phyloP scores from a whole-genome alignment of 2,113 vertebrate genomes.

The Tor tambroides region DNA sequence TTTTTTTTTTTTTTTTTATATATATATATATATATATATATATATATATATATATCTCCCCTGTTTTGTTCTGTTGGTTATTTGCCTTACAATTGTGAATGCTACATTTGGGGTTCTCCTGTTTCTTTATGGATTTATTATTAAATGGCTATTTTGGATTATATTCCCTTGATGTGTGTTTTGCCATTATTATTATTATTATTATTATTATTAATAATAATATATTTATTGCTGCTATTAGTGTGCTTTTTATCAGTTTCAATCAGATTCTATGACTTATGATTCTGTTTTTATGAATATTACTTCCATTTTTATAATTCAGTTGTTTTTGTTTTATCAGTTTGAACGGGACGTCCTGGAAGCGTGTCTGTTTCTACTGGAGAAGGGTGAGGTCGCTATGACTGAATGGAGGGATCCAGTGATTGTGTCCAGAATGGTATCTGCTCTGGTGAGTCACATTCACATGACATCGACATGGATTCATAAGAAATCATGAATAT shows the following conservation, averaged over 20 bases:
- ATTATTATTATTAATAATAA: no score
- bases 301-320: neutral
- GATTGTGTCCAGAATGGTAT: conserved; percentile 83
- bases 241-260: no score
- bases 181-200: conserved; percentile 43
- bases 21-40: no score
- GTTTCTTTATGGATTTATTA: no score
- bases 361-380: conserved; percentile 83
- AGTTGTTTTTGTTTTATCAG: conserved; percentile 68
- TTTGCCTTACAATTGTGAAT: no score
- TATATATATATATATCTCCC: no score
- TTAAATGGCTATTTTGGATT: no score
- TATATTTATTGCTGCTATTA: neutral
- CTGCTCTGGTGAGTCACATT: conserved; percentile 82
- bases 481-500: neutral
- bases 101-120: no score
- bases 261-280: neutral
- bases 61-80: no score
- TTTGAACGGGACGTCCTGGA: conserved; percentile 86
- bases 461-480: neutral
- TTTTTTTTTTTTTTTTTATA: no score
- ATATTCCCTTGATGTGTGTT: neutral
- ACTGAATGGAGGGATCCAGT: conserved; percentile 82
- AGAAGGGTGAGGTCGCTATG: conserved; percentile 79
- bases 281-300: neutral